Evolutionary conservation across 2,113 vertebrate species (phyloP).

Genomic region (Nicator chloris): DNA sequence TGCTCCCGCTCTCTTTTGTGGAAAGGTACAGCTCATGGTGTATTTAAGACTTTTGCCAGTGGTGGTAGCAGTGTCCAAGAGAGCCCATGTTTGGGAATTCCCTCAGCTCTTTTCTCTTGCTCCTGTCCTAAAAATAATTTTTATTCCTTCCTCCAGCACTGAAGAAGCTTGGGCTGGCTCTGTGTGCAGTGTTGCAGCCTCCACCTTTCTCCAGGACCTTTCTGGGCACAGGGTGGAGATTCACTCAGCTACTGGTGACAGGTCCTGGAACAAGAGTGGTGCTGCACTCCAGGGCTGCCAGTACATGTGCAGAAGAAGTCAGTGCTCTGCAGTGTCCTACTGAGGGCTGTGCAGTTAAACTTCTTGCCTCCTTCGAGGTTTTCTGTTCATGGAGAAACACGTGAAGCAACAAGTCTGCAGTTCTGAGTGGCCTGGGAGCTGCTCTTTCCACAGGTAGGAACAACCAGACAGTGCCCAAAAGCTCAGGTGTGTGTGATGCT

Average conservation of each 20-base stretch:
- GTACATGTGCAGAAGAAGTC: accelerated
- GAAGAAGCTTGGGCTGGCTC: neutral
- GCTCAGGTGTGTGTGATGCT: neutral
- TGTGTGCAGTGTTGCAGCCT: neutral
- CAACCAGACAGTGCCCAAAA: neutral
- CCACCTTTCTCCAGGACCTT: neutral
- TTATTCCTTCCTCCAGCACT: neutral
- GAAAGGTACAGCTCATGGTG: neutral
- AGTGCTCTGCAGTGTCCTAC: neutral
- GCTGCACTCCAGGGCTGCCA: neutral
- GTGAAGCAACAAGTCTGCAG: neutral
- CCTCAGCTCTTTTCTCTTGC: neutral
- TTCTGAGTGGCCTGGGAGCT: neutral
- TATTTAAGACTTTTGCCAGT: neutral
- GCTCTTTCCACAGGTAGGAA: neutral
- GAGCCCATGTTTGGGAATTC: neutral
- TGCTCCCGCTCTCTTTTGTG: neutral
- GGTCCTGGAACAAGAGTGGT: neutral
- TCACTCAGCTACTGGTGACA: neutral
- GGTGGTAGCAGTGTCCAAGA: neutral
- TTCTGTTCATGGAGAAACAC: neutral
- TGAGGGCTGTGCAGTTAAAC: neutral
- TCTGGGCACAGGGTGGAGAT: neutral
- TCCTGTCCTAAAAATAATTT: neutral
- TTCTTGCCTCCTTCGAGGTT: neutral